Percentiles rank a stretch among this genome's conserved stretches.
Evolutionary conservation across 2,888 invertebrate genomes (phyloP).

Genomic region (Brachyptera putata): DNA sequence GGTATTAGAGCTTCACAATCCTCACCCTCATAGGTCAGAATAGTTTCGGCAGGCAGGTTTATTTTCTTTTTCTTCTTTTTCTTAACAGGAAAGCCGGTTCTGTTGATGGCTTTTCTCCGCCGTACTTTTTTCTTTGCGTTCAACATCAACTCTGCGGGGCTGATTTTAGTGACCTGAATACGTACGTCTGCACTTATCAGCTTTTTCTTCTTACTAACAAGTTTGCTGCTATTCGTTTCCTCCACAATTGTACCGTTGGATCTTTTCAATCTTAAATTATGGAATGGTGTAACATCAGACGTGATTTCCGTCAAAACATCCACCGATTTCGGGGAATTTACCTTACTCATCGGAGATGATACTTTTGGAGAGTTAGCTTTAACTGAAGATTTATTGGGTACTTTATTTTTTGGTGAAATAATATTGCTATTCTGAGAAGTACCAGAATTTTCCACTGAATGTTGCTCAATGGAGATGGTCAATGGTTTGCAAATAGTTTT

Average conservation of each 20-base stretch:
- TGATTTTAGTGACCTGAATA: conserved; percentile 39
- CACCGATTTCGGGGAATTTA: neutral
- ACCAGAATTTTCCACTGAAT: neutral
- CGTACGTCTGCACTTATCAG: conserved; percentile 39
- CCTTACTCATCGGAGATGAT: neutral
- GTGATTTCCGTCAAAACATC: neutral
- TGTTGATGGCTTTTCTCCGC: conserved; percentile 73
- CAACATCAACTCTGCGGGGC: conserved; percentile 33
- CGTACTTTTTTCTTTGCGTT: conserved; percentile 50
- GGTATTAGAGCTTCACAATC: conserved; percentile 18
- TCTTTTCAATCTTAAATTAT: conserved; percentile 30
- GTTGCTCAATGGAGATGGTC: neutral
- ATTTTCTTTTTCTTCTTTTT: conserved; percentile 75
- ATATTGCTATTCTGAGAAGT: conserved; percentile 12
- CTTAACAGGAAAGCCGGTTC: conserved; percentile 82
- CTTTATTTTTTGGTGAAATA: neutral
- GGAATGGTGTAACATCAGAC: conserved; percentile 8
- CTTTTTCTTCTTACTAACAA: conserved; percentile 38
- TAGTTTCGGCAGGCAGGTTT: neutral
- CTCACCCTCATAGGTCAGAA: neutral
- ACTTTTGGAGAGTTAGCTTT: neutral
- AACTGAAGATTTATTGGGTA: neutral
- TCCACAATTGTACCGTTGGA: conserved; percentile 17
- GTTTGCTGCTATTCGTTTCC: neutral
- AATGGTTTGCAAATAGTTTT: neutral